These are phyloP conservation scores for Chaenogobius annularis DNA, from an alignment of 2,113 vertebrate genomes.

Conservation along the genomic window DNA sequence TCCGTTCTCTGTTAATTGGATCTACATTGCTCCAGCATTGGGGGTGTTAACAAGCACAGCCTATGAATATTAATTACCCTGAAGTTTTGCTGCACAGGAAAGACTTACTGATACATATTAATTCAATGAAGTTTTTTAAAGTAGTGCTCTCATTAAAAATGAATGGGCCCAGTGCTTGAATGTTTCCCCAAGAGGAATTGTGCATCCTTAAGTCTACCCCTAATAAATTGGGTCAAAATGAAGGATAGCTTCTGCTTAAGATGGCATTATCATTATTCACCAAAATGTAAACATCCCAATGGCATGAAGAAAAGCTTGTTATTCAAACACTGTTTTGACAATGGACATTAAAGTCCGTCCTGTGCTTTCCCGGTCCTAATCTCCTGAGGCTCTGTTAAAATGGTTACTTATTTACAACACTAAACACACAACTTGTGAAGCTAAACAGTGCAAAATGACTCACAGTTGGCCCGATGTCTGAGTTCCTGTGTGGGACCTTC, in stretches of 20 bases:
- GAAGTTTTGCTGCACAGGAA: constrained; percentile 85
- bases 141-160: constrained; percentile 85
- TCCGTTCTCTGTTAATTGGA: constrained; percentile 79
- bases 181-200: constrained; percentile 72
- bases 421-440: constrained; percentile 73
- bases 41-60: constrained; percentile 86
- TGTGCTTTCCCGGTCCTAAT: constrained; percentile 49
- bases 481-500: background rate
- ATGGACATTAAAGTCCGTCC: constrained; percentile 61
- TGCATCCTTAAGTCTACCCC: constrained; percentile 76
- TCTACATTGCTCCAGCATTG: constrained; percentile 83
- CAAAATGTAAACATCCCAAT: constrained; percentile 67
- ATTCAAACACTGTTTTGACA: constrained; percentile 59
- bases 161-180: constrained; percentile 71
- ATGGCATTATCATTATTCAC: constrained; percentile 60
- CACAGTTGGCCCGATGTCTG: constrained; percentile 15
- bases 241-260: constrained; percentile 56
- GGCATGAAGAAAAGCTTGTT: constrained; percentile 39
- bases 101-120: constrained; percentile 86
- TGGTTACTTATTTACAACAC: constrained; percentile 73
- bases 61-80: constrained; percentile 93
- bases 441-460: constrained; percentile 64
- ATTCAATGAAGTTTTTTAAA: constrained; percentile 86
- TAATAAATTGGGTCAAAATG: constrained; percentile 78
- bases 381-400: constrained; percentile 63